phyloP scores from a whole-genome alignment of 2,888 invertebrate genomes.

The Deilephila elpenor region DNA sequence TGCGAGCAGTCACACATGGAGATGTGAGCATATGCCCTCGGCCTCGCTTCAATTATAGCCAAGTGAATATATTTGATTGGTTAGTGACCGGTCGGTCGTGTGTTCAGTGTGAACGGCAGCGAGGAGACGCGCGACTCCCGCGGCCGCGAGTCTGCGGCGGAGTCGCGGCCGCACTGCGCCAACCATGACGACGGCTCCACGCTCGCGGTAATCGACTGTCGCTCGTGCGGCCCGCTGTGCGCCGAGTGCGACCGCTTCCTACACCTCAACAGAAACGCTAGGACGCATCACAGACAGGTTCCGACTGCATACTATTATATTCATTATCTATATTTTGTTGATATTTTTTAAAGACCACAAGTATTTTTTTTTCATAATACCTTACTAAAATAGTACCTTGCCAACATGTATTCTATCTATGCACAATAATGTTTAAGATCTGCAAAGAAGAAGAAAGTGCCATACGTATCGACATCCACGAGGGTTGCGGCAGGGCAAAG shows the following conservation, averaged over 20 bases:
- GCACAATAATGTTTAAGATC: constrained; percentile 79
- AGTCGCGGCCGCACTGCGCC: constrained; percentile 91
- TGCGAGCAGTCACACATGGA: constrained; percentile 96
- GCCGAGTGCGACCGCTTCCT: constrained; percentile 98
- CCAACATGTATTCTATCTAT: too few relatives aligned
- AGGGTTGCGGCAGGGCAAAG: constrained; percentile 97
- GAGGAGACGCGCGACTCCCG: constrained; percentile 58
- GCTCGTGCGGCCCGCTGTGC: constrained; percentile 95
- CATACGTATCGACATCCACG: constrained; percentile 98
- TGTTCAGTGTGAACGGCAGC: constrained; percentile 51
- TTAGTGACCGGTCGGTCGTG: background rate
- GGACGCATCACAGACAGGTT: constrained; percentile 93
- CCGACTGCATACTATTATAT: background rate
- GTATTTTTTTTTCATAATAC: too few relatives aligned
- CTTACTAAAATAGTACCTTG: too few relatives aligned
- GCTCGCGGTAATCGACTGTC: constrained; percentile 96
- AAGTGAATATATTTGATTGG: background rate
- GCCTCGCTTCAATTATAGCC: background rate
- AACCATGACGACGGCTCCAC: constrained; percentile 99
- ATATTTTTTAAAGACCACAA: background rate
- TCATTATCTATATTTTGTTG: background rate
- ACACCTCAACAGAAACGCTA: constrained; percentile 94
- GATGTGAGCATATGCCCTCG: constrained; percentile 56
- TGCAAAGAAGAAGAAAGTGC: constrained; percentile 98
- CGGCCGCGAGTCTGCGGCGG: constrained; percentile 55